These are phyloP conservation scores for Drepanosiphum platanoidis DNA, from an alignment of 2,888 invertebrate species.

Conservation along the genomic window DNA sequence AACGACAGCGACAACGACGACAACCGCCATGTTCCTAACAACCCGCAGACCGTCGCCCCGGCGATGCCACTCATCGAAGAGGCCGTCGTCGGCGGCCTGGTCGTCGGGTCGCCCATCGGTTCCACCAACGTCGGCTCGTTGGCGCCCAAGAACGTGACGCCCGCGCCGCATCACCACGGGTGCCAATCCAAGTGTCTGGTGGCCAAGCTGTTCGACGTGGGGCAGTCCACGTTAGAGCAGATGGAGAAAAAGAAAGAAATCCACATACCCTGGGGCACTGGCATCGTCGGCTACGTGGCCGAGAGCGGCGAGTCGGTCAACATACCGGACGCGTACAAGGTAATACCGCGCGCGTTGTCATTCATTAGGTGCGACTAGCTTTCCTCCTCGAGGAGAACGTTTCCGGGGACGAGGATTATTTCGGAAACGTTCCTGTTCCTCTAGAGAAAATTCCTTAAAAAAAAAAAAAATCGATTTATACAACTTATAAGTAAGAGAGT, in stretches of 20 bases:
- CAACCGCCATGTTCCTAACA: constrained; percentile 37
- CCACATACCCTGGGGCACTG: constrained; percentile 92
- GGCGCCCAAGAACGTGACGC: not conserved
- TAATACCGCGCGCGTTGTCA: too few relatives aligned
- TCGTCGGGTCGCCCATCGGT: constrained; percentile 64
- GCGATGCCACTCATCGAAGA: constrained; percentile 62
- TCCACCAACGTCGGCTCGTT: constrained; percentile 64
- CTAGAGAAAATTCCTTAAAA: not conserved
- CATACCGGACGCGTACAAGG: constrained; percentile 95
- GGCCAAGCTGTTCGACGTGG: constrained; percentile 94
- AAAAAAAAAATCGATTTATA: not conserved
- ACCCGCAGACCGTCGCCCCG: not conserved
- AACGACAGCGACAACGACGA: constrained; percentile 7
- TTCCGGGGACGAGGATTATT: too few relatives aligned
- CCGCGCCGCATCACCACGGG: constrained; percentile 60
- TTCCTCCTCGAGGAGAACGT: too few relatives aligned
- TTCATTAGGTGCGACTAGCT: too few relatives aligned
- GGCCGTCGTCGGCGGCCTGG: constrained; percentile 63
- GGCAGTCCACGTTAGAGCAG: constrained; percentile 89
- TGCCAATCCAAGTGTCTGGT: constrained; percentile 77
- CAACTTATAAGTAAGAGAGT: too few relatives aligned
- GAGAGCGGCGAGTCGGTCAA: constrained; percentile 92
- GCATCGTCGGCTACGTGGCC: constrained; percentile 94
- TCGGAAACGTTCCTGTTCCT: not conserved
- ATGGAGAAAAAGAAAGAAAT: constrained; percentile 94